Percentiles rank a stretch among this genome's conserved stretches.
These are phyloP conservation scores for Cepphus grylle DNA, from an alignment of 2,113 vertebrate species.

Conservation along the genomic window DNA sequence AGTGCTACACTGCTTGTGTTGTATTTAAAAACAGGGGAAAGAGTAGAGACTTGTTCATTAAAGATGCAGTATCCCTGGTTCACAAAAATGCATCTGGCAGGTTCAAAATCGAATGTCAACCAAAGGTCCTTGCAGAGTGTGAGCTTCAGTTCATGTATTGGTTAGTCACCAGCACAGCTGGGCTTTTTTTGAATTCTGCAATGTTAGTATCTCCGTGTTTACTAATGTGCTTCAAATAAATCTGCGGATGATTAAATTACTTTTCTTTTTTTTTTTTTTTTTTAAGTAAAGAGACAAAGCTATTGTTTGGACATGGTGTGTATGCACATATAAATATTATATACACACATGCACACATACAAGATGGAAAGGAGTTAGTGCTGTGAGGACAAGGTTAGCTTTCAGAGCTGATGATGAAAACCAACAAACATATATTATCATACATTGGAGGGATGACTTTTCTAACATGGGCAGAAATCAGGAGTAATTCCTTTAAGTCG, in stretches of 20 bases:
- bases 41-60: constrained; percentile 83
- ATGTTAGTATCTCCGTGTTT: constrained; percentile 68
- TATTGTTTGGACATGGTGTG: constrained; percentile 52
- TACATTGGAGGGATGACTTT: constrained; percentile 15
- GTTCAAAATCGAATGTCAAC: constrained; percentile 85
- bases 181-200: constrained; percentile 68
- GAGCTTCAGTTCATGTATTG: constrained; percentile 78
- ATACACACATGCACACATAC: constrained; percentile 67
- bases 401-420: constrained; percentile 71
- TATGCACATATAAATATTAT: constrained; percentile 69
- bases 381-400: constrained; percentile 64
- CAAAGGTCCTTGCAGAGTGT: constrained; percentile 80
- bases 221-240: constrained; percentile 74
- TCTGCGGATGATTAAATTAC: constrained; percentile 62
- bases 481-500: constrained; percentile 27
- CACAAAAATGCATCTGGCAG: constrained; percentile 84
- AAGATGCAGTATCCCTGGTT: constrained; percentile 83
- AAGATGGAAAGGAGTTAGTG: constrained; percentile 61
- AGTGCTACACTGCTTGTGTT: constrained; percentile 80
- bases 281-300: constrained; percentile 60
- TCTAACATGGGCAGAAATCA: constrained; percentile 39
- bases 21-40: constrained; percentile 83
- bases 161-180: constrained; percentile 76
- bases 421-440: constrained; percentile 52
- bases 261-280: constrained; percentile 47